Evolutionary conservation across 2,797 vertebrate genomes (phyloP).

Genomic region (Acipenser oxyrinchus): DNA sequence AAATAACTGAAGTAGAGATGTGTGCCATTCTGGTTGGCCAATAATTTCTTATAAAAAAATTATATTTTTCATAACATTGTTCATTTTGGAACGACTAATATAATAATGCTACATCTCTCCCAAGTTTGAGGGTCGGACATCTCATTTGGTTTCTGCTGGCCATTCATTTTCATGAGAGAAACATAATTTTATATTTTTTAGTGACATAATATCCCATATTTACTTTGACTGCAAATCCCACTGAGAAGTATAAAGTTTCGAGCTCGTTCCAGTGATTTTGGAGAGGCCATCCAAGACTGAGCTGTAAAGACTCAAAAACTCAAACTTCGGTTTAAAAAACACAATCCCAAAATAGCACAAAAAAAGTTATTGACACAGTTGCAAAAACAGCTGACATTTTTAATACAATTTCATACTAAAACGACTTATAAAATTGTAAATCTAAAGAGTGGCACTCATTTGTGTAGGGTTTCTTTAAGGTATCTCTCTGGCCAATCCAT

Average conservation of each 20-base stretch:
- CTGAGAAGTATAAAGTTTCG: slow-evolving; percentile 2
- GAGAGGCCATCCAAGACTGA: slow-evolving; percentile 8
- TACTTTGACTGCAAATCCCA: slow-evolving; percentile 15
- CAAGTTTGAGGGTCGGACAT: neutral
- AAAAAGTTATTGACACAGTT: slow-evolving; percentile 3
- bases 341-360: slow-evolving; percentile 18
- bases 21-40: slow-evolving; percentile 8
- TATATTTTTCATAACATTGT: slow-evolving; percentile 12
- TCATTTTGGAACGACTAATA: slow-evolving; percentile 6
- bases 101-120: slow-evolving; percentile 6
- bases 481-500: neutral
- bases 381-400: slow-evolving; percentile 4
- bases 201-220: slow-evolving; percentile 17
- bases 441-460: neutral
- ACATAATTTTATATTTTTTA: slow-evolving; percentile 7
- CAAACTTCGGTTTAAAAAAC: slow-evolving; percentile 10
- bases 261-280: slow-evolving; percentile 8
- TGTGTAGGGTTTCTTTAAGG: neutral
- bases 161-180: slow-evolving; percentile 3
- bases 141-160: slow-evolving; percentile 6
- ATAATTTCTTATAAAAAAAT: slow-evolving; percentile 8
- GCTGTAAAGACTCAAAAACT: slow-evolving; percentile 6
- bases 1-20: slow-evolving; percentile 6
- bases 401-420: neutral
- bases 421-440: slow-evolving; percentile 4